These are phyloP conservation scores for Erpetoichthys calabaricus DNA, from an alignment of 2,797 vertebrate species.

Conservation along the genomic window DNA sequence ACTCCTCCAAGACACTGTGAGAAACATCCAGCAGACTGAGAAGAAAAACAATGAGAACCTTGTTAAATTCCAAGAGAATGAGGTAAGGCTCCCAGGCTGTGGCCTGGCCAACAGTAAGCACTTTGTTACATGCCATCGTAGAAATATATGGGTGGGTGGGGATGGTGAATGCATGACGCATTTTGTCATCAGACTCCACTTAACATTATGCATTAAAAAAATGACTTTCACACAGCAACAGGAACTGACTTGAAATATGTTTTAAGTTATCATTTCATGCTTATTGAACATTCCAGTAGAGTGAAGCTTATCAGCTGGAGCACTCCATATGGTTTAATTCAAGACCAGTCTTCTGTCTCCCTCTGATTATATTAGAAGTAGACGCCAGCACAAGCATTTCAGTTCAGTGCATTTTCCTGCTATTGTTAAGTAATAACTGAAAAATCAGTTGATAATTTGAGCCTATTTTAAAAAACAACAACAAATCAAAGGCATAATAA, in stretches of 20 bases:
- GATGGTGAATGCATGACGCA: not conserved
- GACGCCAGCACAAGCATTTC: too few species aligned
- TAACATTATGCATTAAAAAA: too few species aligned
- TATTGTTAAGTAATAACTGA: too few species aligned
- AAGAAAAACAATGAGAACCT: constrained; percentile 53
- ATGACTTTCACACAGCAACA: too few species aligned
- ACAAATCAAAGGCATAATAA: too few species aligned
- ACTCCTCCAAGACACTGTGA: constrained; percentile 48
- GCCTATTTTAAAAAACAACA: too few species aligned
- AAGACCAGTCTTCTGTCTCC: too few species aligned
- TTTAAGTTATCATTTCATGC: not conserved
- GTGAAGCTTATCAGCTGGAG: not conserved
- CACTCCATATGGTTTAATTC: not conserved
- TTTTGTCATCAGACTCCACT: constrained; percentile 1
- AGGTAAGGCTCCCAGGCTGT: constrained; percentile 46
- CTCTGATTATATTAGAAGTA: too few species aligned
- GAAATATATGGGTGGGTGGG: not conserved
- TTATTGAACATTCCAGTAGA: not conserved
- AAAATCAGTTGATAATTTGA: too few species aligned
- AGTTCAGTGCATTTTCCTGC: too few species aligned
- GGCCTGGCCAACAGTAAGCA: not conserved
- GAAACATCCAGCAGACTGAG: constrained; percentile 41
- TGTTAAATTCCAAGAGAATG: constrained; percentile 48
- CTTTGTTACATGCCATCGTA: not conserved
- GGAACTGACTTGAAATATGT: not conserved